Percentiles rank a stretch among this genome's conserved stretches.
These are phyloP conservation scores for Sebastes matsubarae DNA, from an alignment of 2,797 vertebrate species.

Conservation along the genomic window DNA sequence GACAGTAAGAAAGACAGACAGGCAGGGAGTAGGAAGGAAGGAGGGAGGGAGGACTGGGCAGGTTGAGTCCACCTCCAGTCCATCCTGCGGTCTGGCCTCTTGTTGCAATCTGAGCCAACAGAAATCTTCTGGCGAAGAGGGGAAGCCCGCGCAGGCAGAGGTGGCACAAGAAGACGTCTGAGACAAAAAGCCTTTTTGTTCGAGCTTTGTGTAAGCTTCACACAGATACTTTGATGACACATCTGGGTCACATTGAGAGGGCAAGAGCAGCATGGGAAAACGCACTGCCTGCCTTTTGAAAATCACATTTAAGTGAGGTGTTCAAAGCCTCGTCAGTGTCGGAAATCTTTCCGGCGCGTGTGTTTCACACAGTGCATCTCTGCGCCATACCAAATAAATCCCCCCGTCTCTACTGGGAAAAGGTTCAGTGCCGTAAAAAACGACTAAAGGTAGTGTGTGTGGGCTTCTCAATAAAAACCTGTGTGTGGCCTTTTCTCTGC, in stretches of 20 bases:
- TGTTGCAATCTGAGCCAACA: constrained; percentile 42
- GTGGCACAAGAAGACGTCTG: constrained; percentile 8
- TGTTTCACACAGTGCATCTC: constrained; percentile 11
- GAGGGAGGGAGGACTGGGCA: constrained; percentile 37
- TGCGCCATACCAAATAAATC: constrained; percentile 37
- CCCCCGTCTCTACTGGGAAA: constrained; percentile 28
- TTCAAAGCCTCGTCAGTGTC: constrained; percentile 13
- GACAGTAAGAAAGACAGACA: constrained; percentile 52
- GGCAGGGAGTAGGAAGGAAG: not conserved
- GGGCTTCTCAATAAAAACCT: constrained; percentile 58
- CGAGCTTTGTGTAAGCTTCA: constrained; percentile 21
- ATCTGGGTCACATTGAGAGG: constrained; percentile 47
- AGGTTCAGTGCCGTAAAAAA: constrained; percentile 33
- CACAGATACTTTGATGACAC: constrained; percentile 39
- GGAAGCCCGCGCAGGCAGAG: constrained; percentile 8
- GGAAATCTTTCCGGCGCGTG: constrained; percentile 17
- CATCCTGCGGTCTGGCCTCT: constrained; percentile 51
- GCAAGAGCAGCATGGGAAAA: constrained; percentile 24
- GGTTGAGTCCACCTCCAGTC: constrained; percentile 53
- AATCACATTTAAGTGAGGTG: constrained; percentile 22
- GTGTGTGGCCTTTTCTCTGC: constrained; percentile 67
- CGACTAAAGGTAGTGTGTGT: constrained; percentile 44
- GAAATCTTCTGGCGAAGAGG: constrained; percentile 33
- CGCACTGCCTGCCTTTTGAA: not conserved
- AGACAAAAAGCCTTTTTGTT: constrained; percentile 39